Percentiles rank a stretch among this genome's conserved stretches.
Conservation (phyloP, 2,797 vertebrate genomes). For the Rhinella marina region DNA sequence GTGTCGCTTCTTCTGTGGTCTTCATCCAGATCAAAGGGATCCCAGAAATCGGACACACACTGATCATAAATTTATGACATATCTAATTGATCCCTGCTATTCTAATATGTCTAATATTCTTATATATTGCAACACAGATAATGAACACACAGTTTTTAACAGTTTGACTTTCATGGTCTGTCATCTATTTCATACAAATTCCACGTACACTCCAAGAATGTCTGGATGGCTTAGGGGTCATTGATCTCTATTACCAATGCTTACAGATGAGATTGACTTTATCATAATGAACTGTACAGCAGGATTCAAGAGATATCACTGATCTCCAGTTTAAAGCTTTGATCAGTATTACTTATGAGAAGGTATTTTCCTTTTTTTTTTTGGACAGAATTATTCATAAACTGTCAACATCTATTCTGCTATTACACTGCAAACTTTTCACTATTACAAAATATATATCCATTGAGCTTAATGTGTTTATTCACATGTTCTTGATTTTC, state of each 20-base stretch:
- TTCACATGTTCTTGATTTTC: too few relatives aligned
- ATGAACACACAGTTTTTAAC: background rate
- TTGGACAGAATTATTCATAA: background rate
- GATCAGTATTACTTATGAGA: background rate
- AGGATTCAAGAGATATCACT: background rate
- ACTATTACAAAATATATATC: too few relatives aligned
- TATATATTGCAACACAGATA: background rate
- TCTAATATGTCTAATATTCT: background rate
- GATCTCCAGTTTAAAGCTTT: background rate
- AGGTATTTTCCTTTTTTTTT: background rate
- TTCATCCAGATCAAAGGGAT: too few relatives aligned
- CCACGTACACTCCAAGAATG: background rate
- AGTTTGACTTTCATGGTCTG: background rate
- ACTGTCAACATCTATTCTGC: background rate
- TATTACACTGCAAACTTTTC: background rate
- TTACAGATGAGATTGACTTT: background rate
- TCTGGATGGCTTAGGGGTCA: background rate
- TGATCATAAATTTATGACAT: too few relatives aligned
- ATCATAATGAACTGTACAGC: background rate
- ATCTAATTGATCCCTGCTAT: too few relatives aligned
- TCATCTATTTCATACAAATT: background rate
- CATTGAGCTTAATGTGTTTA: too few relatives aligned
- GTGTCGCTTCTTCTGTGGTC: too few relatives aligned
- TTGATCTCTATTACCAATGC: slow-evolving; percentile 5
- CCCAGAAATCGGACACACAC: too few relatives aligned